Evolutionary conservation across 2,113 vertebrate species (phyloP).

Genomic region (Smithornis capensis): DNA sequence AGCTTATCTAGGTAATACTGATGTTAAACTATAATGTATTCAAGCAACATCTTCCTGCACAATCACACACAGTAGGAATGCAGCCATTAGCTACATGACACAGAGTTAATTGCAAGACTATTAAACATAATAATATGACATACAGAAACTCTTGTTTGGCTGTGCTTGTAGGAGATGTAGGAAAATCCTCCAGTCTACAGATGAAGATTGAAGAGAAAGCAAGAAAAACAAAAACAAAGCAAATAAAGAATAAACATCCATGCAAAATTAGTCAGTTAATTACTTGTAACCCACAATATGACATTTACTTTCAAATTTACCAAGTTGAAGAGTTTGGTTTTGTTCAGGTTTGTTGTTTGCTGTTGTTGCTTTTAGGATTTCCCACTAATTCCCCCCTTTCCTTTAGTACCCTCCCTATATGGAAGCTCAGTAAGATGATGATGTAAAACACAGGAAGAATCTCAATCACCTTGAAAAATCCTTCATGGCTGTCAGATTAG

Average conservation of each 20-base stretch:
- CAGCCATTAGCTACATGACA: slow-evolving; percentile 54
- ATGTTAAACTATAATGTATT: neutral
- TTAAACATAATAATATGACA: slow-evolving; percentile 76
- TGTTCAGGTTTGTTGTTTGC: neutral
- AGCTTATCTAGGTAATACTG: neutral
- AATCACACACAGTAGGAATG: slow-evolving; percentile 49
- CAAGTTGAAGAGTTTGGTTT: neutral
- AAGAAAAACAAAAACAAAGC: slow-evolving; percentile 81
- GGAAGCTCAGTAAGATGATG: neutral
- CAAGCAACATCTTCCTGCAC: slow-evolving; percentile 27
- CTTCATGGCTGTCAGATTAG: neutral
- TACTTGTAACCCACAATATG: slow-evolving; percentile 66
- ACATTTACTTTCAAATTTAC: slow-evolving; percentile 22
- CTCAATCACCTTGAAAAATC: neutral
- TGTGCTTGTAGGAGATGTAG: slow-evolving; percentile 99
- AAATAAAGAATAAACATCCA: slow-evolving; percentile 74
- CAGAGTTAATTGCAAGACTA: slow-evolving; percentile 69
- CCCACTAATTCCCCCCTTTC: neutral
- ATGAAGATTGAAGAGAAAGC: slow-evolving; percentile 82
- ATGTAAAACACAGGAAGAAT: neutral
- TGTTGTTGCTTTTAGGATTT: neutral
- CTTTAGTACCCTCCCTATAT: neutral
- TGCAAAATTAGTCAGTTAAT: slow-evolving; percentile 66
- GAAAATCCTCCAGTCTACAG: slow-evolving; percentile 99
- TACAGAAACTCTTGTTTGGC: slow-evolving; percentile 99